Evolutionary conservation across 2,113 vertebrate genomes (phyloP).

Genomic region (Scolopax mira): DNA sequence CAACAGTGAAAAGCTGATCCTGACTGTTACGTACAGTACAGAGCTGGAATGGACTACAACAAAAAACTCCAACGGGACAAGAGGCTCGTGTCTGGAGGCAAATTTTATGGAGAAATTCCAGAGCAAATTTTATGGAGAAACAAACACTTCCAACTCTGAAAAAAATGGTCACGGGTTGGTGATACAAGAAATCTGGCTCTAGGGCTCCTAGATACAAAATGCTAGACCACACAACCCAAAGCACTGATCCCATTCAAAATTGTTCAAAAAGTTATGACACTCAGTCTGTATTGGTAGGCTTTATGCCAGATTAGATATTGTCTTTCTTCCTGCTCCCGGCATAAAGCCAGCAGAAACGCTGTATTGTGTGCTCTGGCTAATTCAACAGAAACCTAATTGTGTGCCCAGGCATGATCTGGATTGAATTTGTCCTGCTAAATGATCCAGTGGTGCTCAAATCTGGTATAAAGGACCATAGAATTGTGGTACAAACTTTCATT

Average conservation of each 20-base stretch:
- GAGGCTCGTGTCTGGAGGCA: not conserved
- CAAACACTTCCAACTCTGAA: not conserved
- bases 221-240: not conserved
- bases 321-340: conserved; percentile 26
- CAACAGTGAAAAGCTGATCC: not conserved
- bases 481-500: not conserved
- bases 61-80: not conserved
- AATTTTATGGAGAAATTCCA: not conserved
- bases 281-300: conserved; percentile 24
- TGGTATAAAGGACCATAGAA: not conserved
- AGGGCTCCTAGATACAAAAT: not conserved
- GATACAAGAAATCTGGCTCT: not conserved
- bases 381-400: conserved; percentile 27
- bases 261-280: not conserved
- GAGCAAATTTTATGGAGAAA: not conserved
- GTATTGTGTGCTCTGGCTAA: not conserved
- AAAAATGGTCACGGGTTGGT: not conserved
- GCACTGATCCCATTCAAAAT: not conserved
- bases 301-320: conserved; percentile 37
- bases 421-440: conserved; percentile 7
- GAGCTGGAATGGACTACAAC: not conserved
- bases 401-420: conserved; percentile 32
- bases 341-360: not conserved
- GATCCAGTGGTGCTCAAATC: not conserved
- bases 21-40: fast-evolving